Percentiles rank a stretch among this genome's conserved stretches.
Conservation (phyloP, 2,888 invertebrate species). For the Dexiosoma caninum region DNA sequence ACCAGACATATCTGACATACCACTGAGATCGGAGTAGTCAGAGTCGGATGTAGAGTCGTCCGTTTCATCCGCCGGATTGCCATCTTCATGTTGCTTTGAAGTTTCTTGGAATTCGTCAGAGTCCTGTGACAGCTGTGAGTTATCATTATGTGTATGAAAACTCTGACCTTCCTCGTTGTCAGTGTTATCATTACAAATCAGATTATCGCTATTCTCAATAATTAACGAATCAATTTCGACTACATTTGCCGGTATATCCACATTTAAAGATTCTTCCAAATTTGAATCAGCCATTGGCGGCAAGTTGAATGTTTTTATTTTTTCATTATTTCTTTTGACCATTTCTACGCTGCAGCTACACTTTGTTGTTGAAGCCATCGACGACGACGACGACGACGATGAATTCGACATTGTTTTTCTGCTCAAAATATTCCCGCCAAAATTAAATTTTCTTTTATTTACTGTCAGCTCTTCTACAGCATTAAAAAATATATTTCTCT, state of each 20-base stretch:
- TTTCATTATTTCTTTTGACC: constrained; percentile 61
- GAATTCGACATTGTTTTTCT: constrained; percentile 63
- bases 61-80: constrained; percentile 60
- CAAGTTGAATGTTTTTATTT: constrained; percentile 62
- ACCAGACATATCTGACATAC: constrained; percentile 82
- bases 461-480: constrained; percentile 53
- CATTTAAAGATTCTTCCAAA: constrained; percentile 24
- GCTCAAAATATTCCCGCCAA: constrained; percentile 75
- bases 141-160: constrained; percentile 60
- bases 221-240: constrained; percentile 39
- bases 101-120: constrained; percentile 48
- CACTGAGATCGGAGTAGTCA: constrained; percentile 71
- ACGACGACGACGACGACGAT: background rate
- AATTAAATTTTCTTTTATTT: constrained; percentile 66
- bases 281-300: constrained; percentile 46
- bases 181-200: constrained; percentile 54
- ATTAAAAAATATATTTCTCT: constrained; percentile 47
- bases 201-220: constrained; percentile 47
- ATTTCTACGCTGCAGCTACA: constrained; percentile 45
- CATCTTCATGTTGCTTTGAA: constrained; percentile 64
- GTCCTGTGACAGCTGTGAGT: constrained; percentile 34
- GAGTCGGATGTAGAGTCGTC: constrained; percentile 71
- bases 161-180: constrained; percentile 66
- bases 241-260: constrained; percentile 27
- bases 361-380: constrained; percentile 41